phyloP scores from a whole-genome alignment of 2,888 invertebrate species.

The Schizaphis graminum region DNA sequence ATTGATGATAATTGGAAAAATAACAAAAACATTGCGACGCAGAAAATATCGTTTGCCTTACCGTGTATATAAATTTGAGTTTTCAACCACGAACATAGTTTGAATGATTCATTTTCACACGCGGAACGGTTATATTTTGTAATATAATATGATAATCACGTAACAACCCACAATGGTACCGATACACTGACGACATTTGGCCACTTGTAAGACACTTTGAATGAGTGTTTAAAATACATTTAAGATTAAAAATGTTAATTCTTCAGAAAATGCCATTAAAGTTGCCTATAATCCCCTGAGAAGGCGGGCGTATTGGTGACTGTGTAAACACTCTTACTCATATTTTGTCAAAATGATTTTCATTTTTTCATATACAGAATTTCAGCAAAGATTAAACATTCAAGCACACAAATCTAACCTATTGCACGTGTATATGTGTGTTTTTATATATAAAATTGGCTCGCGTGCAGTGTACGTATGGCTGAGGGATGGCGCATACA shows the following conservation, averaged over 20 bases:
- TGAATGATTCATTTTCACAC: background rate
- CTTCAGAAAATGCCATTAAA: background rate
- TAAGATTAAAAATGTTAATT: background rate
- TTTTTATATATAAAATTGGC: background rate
- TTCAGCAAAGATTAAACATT: background rate
- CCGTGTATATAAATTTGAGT: too few relatives aligned
- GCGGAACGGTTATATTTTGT: background rate
- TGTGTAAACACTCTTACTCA: background rate
- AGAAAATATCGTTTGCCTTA: background rate
- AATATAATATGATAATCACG: background rate
- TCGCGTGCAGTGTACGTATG: background rate
- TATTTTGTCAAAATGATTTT: background rate
- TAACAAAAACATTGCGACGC: too few relatives aligned
- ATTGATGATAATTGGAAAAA: background rate
- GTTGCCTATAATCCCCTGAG: background rate
- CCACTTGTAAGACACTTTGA: background rate
- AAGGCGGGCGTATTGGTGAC: background rate
- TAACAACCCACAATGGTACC: background rate
- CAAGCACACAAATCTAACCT: background rate
- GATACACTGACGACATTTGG: background rate
- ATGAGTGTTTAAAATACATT: background rate
- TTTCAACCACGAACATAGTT: too few relatives aligned
- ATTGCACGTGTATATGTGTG: background rate
- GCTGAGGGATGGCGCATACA: background rate
- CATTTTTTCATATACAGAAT: background rate